Percentiles rank a stretch among this genome's conserved stretches.
Conservation (phyloP, 2,113 vertebrate genomes). For the Hyperoodon ampullatus region DNA sequence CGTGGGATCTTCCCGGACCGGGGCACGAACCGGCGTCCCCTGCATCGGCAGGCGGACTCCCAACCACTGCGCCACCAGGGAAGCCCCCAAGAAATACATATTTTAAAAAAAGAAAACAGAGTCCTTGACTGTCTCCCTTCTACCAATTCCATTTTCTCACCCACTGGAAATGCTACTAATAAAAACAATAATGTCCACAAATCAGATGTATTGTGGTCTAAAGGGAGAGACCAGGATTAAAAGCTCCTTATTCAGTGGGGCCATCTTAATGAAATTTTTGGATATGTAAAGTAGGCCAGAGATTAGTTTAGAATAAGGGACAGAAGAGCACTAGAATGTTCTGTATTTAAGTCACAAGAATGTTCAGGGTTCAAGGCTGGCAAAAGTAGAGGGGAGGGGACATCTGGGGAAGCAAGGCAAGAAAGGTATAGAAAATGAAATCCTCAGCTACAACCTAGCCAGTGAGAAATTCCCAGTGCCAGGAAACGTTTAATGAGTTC, state of each 20-base stretch:
- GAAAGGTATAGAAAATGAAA: neutral
- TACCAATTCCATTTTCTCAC: neutral
- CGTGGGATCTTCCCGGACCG: no score
- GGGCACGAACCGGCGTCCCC: no score
- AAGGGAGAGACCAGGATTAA: neutral
- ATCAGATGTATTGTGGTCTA: neutral
- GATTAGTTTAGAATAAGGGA: neutral
- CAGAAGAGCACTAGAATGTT: neutral
- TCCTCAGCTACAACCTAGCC: neutral
- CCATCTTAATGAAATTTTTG: neutral
- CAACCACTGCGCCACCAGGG: no score
- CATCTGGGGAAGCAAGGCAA: neutral
- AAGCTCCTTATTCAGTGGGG: neutral
- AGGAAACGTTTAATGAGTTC: neutral
- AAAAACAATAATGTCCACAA: neutral
- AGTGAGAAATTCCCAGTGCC: neutral
- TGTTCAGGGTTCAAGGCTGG: neutral
- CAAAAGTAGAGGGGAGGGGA: no score
- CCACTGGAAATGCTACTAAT: neutral
- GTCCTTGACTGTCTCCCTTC: neutral
- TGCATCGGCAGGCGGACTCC: no score
- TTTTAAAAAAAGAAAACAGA: neutral
- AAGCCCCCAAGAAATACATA: neutral
- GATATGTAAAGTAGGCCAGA: neutral
- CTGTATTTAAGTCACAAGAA: neutral